A percentile compares a stretch with the other conserved stretches of the same genome.
Evolutionary conservation across 2,888 invertebrate species (phyloP).

Genomic region (Drosophila maculinotata): DNA sequence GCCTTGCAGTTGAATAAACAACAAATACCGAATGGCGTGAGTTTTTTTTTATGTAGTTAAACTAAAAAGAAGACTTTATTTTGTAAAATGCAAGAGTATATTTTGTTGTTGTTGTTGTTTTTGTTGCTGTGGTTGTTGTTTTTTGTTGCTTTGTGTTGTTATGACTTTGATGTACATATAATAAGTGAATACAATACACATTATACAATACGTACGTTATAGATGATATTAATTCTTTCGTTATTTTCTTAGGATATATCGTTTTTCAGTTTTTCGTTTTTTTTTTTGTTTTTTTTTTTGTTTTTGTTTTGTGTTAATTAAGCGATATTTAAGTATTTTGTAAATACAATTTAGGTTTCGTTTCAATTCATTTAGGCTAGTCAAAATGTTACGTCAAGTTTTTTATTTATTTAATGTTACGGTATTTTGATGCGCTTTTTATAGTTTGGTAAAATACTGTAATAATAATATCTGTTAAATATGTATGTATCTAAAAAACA

Average conservation of each 20-base stretch:
- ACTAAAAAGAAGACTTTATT: conserved; percentile 83
- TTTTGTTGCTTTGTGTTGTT: conserved; percentile 58
- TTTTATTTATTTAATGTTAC: conserved; percentile 23
- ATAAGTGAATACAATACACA: conserved; percentile 71
- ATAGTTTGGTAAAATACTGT: conserved; percentile 72
- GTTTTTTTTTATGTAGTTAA: conserved; percentile 70
- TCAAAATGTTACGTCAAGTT: conserved; percentile 71
- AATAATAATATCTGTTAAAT: conserved; percentile 73
- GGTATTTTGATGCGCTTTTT: conserved; percentile 51
- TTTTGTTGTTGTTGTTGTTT: conserved; percentile 54
- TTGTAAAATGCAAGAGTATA: conserved; percentile 82
- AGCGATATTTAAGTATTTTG: conserved; percentile 79
- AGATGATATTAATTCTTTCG: conserved; percentile 53
- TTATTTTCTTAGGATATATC: conserved; percentile 63
- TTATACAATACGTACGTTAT: conserved; percentile 67
- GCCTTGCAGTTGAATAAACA: conserved; percentile 51
- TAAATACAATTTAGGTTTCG: conserved; percentile 74
- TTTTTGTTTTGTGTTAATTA: conserved; percentile 48
- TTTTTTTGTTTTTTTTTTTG: conserved; percentile 12
- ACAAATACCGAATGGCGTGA: conserved; percentile 46
- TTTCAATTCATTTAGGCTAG: conserved; percentile 80
- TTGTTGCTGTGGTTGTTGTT: conserved; percentile 37
- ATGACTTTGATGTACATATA: conserved; percentile 70
- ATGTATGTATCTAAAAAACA: conserved; percentile 73
- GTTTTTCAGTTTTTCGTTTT: conserved; percentile 31